Conservation (phyloP, 1,140 invertebrate species). For the Caenorhabditis brenneri region DNA sequence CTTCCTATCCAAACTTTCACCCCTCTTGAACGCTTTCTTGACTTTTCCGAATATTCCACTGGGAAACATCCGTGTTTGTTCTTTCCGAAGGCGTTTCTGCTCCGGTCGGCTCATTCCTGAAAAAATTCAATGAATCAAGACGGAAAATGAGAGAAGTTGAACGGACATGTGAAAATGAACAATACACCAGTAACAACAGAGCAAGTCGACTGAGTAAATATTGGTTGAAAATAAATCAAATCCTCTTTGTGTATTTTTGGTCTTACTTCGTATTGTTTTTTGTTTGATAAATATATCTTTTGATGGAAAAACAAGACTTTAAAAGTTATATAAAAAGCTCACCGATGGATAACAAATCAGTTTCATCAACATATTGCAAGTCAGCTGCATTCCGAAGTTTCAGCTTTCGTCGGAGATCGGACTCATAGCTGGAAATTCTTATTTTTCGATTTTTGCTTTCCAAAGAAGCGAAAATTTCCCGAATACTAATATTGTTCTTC, state of each 20-base stretch:
- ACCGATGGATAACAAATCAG: constrained; percentile 84
- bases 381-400: constrained; percentile 81
- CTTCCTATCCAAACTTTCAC: constrained; percentile 70
- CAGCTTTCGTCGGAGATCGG: constrained; percentile 71
- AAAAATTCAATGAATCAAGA: not conserved
- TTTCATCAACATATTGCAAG: constrained; percentile 92
- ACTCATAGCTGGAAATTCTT: constrained; percentile 59
- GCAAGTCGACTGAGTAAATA: not conserved
- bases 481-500: too few species aligned
- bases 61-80: constrained; percentile 85
- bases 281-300: not conserved
- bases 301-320: too few species aligned
- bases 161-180: not conserved
- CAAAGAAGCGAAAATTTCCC: not conserved
- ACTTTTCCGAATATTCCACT: constrained; percentile 90
- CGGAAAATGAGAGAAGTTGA: not conserved
- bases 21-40: constrained; percentile 72
- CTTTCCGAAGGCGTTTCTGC: constrained; percentile 87
- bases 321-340: not conserved
- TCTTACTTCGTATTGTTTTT: not conserved
- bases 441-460: not conserved
- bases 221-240: not conserved
- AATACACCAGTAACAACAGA: not conserved
- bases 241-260: not conserved
- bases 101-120: constrained; percentile 86